Conservation (phyloP, 2,113 vertebrate species). For the Leptosomus discolor region DNA sequence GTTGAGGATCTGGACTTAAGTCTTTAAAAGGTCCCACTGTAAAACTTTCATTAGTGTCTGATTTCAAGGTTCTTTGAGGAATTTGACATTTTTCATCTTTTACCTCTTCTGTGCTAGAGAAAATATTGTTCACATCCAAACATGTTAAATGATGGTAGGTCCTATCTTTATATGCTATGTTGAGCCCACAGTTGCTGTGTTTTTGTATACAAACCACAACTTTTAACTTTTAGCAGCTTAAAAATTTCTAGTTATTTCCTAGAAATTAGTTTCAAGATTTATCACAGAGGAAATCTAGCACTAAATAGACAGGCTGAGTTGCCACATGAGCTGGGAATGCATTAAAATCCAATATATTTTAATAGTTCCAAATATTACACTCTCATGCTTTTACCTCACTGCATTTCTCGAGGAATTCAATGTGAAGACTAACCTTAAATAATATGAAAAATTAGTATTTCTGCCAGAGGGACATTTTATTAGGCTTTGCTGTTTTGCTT, state of each 20-base stretch:
- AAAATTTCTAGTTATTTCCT: background rate
- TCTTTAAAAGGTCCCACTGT: background rate
- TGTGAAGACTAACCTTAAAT: background rate
- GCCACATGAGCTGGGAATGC: background rate
- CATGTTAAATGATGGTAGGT: background rate
- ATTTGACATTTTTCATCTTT: background rate
- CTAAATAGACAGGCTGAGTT: background rate
- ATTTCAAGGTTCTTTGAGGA: background rate
- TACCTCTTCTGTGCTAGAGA: background rate
- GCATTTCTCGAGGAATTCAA: constrained; percentile 24
- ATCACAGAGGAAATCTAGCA: background rate
- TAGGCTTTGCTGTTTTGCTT: constrained; percentile 36
- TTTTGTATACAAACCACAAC: background rate
- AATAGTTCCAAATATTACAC: background rate
- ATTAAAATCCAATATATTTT: background rate
- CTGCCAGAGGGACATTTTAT: constrained; percentile 29
- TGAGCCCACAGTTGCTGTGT: background rate
- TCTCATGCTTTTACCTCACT: background rate
- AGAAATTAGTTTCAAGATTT: background rate
- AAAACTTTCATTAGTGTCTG: background rate
- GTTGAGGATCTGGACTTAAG: background rate
- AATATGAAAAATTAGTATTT: constrained; percentile 39
- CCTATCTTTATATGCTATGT: background rate
- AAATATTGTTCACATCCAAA: background rate
- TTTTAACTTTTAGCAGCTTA: background rate